These are phyloP conservation scores for Ailuropoda melanoleuca DNA, from an alignment of 2,113 vertebrate species.

Conservation along the genomic window DNA sequence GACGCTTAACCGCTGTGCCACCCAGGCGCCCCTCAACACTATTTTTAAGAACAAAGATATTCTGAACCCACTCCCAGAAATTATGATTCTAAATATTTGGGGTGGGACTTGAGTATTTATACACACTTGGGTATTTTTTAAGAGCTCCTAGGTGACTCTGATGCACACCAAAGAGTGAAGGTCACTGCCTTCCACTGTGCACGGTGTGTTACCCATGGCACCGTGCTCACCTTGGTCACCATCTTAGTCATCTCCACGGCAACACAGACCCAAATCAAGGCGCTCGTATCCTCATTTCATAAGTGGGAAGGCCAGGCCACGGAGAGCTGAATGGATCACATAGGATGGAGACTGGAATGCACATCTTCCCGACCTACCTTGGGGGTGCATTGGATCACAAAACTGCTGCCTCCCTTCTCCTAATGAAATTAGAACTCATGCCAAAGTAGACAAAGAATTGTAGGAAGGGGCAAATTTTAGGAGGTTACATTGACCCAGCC, in stretches of 20 bases:
- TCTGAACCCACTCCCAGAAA: not conserved
- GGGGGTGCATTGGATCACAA: not conserved
- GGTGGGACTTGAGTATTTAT: not conserved
- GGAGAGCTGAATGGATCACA: not conserved
- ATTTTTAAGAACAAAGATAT: not conserved
- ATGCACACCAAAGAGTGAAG: not conserved
- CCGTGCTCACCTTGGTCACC: not conserved
- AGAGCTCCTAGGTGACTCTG: not conserved
- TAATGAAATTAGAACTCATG: not conserved
- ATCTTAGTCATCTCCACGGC: too few relatives aligned
- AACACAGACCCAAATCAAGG: not conserved
- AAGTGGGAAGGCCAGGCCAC: not conserved
- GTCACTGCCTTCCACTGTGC: not conserved
- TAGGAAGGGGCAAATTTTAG: not conserved
- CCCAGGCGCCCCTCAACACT: too few relatives aligned
- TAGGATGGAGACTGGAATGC: not conserved
- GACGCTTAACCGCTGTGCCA: too few relatives aligned
- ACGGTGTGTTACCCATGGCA: rapidly evolving
- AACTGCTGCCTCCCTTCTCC: not conserved
- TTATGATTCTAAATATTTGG: not conserved
- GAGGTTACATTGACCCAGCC: not conserved
- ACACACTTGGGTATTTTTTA: not conserved
- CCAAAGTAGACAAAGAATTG: not conserved
- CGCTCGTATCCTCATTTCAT: not conserved
- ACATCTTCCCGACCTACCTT: not conserved